phyloP scores from a whole-genome alignment of 2,113 vertebrate genomes.

The Menura novaehollandiae region DNA sequence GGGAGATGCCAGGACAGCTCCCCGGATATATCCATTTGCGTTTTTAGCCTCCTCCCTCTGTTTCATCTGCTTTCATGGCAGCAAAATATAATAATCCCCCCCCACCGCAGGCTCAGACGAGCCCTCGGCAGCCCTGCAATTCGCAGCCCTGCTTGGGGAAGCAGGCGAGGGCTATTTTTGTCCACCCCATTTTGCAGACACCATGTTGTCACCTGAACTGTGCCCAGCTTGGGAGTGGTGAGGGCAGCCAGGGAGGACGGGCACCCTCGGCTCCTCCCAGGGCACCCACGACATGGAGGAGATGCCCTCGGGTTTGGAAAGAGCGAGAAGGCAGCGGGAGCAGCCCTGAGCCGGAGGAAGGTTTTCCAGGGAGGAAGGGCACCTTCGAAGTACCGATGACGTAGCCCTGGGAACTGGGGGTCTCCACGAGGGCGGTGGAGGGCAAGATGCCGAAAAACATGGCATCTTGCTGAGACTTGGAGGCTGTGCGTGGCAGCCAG shows the following conservation, averaged over 20 bases:
- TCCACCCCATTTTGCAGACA: neutral
- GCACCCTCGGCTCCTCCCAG: slow-evolving; percentile 12
- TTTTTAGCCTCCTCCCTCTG: neutral
- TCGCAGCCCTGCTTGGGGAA: neutral
- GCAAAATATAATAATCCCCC: neutral
- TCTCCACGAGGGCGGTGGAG: neutral
- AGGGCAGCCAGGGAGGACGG: neutral
- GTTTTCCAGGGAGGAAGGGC: slow-evolving; percentile 6
- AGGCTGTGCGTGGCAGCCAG: neutral
- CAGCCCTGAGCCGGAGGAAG: neutral
- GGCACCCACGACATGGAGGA: neutral
- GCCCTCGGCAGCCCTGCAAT: neutral
- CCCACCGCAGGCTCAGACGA: neutral
- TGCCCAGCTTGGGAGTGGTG: neutral
- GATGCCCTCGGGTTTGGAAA: slow-evolving; percentile 41
- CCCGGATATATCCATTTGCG: neutral
- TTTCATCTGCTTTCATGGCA: neutral
- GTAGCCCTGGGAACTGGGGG: slow-evolving; percentile 7
- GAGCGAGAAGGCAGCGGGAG: slow-evolving; percentile 2
- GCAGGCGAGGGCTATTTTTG: slow-evolving; percentile 25
- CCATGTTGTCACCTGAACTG: neutral
- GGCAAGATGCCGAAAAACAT: neutral
- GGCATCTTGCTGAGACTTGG: neutral
- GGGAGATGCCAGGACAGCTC: slow-evolving; percentile 16
- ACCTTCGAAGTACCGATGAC: slow-evolving; percentile 12